Conservation (phyloP, 1,140 invertebrate species). For the Stenopsyche tienmushanensis region DNA sequence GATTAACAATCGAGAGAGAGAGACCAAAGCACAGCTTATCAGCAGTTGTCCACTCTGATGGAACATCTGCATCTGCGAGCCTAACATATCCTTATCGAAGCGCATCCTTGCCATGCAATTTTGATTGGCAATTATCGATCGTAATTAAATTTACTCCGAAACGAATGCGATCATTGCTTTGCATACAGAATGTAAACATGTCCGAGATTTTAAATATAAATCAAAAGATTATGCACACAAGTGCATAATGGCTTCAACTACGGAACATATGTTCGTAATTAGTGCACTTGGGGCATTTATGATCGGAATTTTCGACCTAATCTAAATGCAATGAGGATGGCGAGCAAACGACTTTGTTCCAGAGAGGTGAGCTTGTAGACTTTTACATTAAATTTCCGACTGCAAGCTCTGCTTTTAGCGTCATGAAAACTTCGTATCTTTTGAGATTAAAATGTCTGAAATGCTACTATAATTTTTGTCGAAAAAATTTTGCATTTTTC, state of each 20-base stretch:
- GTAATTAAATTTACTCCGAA: no score
- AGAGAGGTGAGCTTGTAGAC: neutral
- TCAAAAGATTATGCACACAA: slow-evolving; percentile 7
- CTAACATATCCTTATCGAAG: no score
- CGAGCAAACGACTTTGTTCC: slow-evolving; percentile 19
- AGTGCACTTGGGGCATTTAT: slow-evolving; percentile 26
- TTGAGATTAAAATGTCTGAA: no score
- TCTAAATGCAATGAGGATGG: slow-evolving; percentile 24
- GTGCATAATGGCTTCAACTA: neutral
- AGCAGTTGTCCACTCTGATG: slow-evolving; percentile 5
- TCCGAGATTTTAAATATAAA: slow-evolving; percentile 13
- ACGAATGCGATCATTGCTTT: no score
- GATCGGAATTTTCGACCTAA: slow-evolving; percentile 28
- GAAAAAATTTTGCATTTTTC: no score
- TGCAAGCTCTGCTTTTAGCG: no score
- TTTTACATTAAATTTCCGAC: no score
- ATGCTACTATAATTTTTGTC: no score
- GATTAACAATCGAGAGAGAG: slow-evolving; percentile 15
- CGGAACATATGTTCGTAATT: slow-evolving; percentile 25
- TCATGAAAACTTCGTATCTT: no score
- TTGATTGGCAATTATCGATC: no score
- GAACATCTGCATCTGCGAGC: neutral
- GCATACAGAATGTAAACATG: no score
- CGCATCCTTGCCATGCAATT: no score
- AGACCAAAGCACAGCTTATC: slow-evolving; percentile 9